A percentile compares a stretch with the other conserved stretches of the same genome.
Evolutionary conservation across 2,113 vertebrate species (phyloP).

Genomic region (Asarcornis scutulata): DNA sequence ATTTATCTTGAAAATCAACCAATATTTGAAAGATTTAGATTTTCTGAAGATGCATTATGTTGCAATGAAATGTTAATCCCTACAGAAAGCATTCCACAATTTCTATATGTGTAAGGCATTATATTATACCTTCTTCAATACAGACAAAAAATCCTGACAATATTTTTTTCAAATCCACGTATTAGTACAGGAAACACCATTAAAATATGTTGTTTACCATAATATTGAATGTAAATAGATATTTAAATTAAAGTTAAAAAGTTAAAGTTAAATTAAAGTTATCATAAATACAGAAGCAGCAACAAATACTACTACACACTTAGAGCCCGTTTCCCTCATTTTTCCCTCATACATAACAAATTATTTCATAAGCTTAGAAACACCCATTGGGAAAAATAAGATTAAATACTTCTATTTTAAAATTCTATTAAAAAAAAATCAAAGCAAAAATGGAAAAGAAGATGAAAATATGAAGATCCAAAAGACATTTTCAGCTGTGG

Average conservation of each 20-base stretch:
- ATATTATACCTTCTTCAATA: background rate
- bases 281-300: background rate
- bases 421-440: background rate
- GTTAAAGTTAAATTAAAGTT: background rate
- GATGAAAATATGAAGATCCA: background rate
- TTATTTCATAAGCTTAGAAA: background rate
- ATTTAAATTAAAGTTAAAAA: background rate
- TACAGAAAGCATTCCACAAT: background rate
- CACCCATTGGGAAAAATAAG: background rate
- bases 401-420: background rate
- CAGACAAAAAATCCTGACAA: background rate
- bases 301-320: background rate
- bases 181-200: background rate
- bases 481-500: background rate
- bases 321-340: background rate
- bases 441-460: background rate
- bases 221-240: background rate
- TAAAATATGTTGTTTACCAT: background rate
- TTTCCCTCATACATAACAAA: background rate
- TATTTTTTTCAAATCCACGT: background rate
- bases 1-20: background rate
- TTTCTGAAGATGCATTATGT: background rate
- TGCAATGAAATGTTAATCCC: background rate
- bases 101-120: background rate
- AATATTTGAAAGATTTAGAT: background rate